Base-by-base conservation (phyloP, 2,888 invertebrate genomes). In the Ormyrus thymus region DNA sequence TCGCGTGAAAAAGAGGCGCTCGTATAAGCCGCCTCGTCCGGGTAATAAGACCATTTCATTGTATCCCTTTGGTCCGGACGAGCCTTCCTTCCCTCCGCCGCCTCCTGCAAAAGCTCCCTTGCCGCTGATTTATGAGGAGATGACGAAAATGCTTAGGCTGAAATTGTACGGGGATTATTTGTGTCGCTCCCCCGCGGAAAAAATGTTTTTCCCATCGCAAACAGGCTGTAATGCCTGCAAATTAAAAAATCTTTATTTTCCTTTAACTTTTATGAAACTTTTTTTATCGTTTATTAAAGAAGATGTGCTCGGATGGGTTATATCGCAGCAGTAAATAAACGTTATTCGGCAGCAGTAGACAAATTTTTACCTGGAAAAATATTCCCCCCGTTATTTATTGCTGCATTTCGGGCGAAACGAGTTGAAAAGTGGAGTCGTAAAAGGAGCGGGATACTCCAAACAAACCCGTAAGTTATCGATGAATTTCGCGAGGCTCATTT, bases 1-100 rank as follows among this genome's bases (percentile, higher is more conserved):
- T 62, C 69, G 65, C 66, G 73, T 70, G 79, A 78, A 71, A 75
- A 66, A 66, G 79, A 68, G 61, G 56, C 59, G 59, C 59, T 56
- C 65, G 80, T 75, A 83, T 87, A 87, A 87, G 87, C 87, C 83
- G 82, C 70, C 84, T 84, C 85, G 85, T 86, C 85, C 86, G 85
- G 87, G 84, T 85, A 85, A 85, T 86, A 86, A 85, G 86, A 82
- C 84, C 83, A 85, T 85, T 82, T 83, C 62, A 75, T 80, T 80
- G 74, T 72, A 76, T 76, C 66, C 48, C 70, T 71, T 75, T 59
- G 69, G 53, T 70, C 50, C 69, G 53, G 71, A 55, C 66, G 66
- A 65, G 71, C 29, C 51, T 58, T 64, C 43, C 74, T 61, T 64
- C 51, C 43, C 59, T n/a, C n/a, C 48, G 15, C 51, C 64, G 53